Base-by-base conservation (phyloP, 2,797 vertebrate species). In the Brotula barbata region DNA sequence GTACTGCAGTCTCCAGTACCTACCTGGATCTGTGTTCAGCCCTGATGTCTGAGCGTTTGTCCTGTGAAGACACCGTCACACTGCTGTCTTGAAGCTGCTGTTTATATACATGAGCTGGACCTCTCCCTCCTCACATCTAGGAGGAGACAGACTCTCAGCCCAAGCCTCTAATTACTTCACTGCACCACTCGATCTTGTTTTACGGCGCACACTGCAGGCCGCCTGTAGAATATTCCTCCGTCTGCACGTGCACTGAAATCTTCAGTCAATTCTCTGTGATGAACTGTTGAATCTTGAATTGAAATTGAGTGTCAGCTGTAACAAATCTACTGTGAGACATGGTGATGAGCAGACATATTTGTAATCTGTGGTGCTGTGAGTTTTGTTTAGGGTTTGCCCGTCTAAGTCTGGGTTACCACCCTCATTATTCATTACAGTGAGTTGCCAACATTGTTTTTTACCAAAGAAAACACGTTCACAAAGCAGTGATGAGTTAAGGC, bases 61-160 rank as follows among this genome's bases (percentile, higher is more conserved):
- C 20, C 9, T 47, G 45, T 25, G n/a, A 23, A 34, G 43, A 59
- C 40, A 10, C 8, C 1, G 40, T 11, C 51, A 1, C 14, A 15
- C 37, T 39, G 39, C 12, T 33, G n/a, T 63, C 45, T 22, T 21
- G 10, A 10, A 28, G 42, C 28, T 7, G 4, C 14, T 66, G 56
- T 74, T 76, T 83, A 78, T 78, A 37, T 5, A 41, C 31, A 15
- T 1, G 7, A 20, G 59, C 3, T 4, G 7, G 22, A 1, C 13
- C n/a, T 17, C 43, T 22, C 36, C 53, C 20, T 48, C 64, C 41
- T 57, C 16, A 1, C 13, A 7, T 1, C 58, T 34, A 71, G 78
- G 80, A 66, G 80, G 81, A 81, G 68, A 61, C 46, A 21, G 16
- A n/a, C 50, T 59, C 34, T 9, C 7, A 36, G 16, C 17, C 10